Conservation (phyloP, 2,888 invertebrate genomes). For the Philonicus albiceps region DNA sequence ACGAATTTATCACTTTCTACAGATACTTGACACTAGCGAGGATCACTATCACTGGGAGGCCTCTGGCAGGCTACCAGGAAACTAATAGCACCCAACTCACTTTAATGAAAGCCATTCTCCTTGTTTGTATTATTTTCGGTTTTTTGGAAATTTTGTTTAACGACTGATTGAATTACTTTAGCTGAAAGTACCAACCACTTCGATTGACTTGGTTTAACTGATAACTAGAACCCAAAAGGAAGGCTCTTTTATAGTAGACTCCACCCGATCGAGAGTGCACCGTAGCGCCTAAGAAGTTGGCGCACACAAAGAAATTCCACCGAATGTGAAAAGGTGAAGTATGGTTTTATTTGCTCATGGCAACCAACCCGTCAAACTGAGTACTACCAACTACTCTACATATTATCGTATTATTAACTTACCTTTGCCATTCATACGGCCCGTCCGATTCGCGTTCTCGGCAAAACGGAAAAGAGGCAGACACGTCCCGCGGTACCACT, state of each 20-base stretch:
- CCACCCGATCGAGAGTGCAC: constrained; percentile 56
- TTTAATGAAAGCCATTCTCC: constrained; percentile 63
- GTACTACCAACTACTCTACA: constrained; percentile 46
- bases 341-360: constrained; percentile 48
- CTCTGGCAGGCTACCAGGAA: neutral
- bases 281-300: constrained; percentile 46
- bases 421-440: constrained; percentile 34
- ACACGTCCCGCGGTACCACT: constrained; percentile 18
- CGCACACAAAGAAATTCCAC: constrained; percentile 45
- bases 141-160: neutral
- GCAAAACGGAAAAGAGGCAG: neutral
- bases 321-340: constrained; percentile 44
- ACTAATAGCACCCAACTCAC: constrained; percentile 54
- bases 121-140: constrained; percentile 24
- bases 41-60: neutral
- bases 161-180: constrained; percentile 49
- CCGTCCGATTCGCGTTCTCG: neutral
- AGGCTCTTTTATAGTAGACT: constrained; percentile 63
- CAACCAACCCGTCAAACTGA: constrained; percentile 49
- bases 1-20: neutral
- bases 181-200: constrained; percentile 52
- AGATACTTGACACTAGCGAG: neutral
- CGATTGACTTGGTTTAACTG: constrained; percentile 63
- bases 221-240: constrained; percentile 64
- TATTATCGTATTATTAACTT: constrained; percentile 31